Evolutionary conservation across 2,888 invertebrate species (phyloP), one percentile per base, ranked within the genome.

Genomic region (Steinernema hermaphroditum): DNA sequence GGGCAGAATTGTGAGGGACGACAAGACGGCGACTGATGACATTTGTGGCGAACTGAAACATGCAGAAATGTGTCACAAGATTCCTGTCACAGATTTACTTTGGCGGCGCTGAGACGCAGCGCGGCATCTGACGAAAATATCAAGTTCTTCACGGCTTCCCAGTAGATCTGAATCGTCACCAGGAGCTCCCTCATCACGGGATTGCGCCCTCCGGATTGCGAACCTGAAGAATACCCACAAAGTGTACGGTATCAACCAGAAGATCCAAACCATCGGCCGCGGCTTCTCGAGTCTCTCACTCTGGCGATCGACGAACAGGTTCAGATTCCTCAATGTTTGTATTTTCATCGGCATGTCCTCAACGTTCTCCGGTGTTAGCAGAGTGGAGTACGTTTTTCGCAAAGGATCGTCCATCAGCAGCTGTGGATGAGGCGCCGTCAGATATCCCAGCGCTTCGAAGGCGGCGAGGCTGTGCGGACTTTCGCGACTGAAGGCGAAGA

Each of bases 291-390:
- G 29, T 32, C 12, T 29, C 14, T 62, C 62, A 16, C 62, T 29
- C 19, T 62, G 62, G 2, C 62, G 62, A 27, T 62, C 32, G 16
- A 62, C 32, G 27, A 62, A 62, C 27, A 62, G 9, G n/a, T 62
- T 62, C 9, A 62, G 34, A 14, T 62, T 62, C n/a, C 19, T 22
- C 2, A 62, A 19, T 8, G 32, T 32, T 16, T 16, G 29, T 1
- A 16, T 62, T 19, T 62, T 62, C 32, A 62, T 32, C 2, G 29
- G 34, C 6, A 29, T 62, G 14, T 62, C 19, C 14, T 24, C 62
- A 8, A 16, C 34, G 2, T 29, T 29, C 37, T 37, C 37, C 9
- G 62, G 32, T 4, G 32, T 29, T 32, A 62, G 29, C 62, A 32
- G 19, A 27, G 22, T 12, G 12, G 16, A 2, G 32, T 62, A 62